Base-by-base conservation (phyloP, 2,797 vertebrate species). In the Chaetophractus vellerosus region DNA sequence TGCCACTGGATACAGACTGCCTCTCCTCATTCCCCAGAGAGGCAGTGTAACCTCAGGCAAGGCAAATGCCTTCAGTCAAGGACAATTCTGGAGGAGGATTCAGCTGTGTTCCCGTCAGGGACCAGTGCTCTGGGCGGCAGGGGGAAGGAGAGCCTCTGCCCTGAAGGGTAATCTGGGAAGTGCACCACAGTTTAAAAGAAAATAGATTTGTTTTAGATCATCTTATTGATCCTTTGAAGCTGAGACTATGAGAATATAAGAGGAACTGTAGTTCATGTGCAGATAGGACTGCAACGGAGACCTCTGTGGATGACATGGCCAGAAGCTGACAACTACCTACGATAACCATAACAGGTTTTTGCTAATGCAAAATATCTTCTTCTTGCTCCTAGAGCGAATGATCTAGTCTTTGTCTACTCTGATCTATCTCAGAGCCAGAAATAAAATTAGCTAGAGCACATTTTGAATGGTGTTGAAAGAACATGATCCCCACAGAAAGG, bases 401-500 rank as follows among this genome's bases (percentile, higher is more conserved):
- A 68, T 80, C 64, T 69, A 78, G 84, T 38, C 79, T 90, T 86
- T 96, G 45, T 74, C 88, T 91, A 84, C 31, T 18, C 63, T 90
- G 52, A 79, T 85, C 52, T 90, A 9, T 68, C 23, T 81, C 64
- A 95, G 79, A 89, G 55, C 48, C 59, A 88, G 94, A 89, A 94
- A 86, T 83, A 63, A 76, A 64, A 85, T 95, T 85, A 93, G 28
- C 41, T 88, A 90, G 93, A 90, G 33, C 36, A 68, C 45, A 75
- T 96, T 96, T 83, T 83, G 88, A 84, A 93, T 89, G 69, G 41
- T 75, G 48, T 52, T 92, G 74, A 92, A 96, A 94, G 57, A 92
- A 79, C 31, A 79, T 16, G 11, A 83, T 90, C 68, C 59, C 52
- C 10, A 21, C 26, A 91, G 86, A 92, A 95, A 92, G 87, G 64